Evolutionary conservation across 2,797 vertebrate genomes (phyloP).

Genomic region (Coracias cyanogaster): DNA sequence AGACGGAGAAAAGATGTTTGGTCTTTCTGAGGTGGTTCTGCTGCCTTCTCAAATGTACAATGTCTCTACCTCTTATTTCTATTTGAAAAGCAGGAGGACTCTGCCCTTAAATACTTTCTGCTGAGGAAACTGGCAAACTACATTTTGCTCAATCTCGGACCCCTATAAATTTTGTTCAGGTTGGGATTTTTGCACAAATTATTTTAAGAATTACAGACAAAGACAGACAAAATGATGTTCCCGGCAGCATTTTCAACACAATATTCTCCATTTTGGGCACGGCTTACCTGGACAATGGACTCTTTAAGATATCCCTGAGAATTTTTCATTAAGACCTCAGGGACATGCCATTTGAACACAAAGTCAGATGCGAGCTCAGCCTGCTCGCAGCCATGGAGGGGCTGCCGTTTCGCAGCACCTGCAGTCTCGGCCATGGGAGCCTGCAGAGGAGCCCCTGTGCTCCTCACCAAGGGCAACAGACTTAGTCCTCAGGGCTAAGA

Average conservation of each 20-base stretch:
- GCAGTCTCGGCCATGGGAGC: fast-evolving
- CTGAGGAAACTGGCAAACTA: background rate
- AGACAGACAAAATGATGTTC: background rate
- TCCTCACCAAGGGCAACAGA: fast-evolving
- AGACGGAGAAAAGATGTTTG: fast-evolving
- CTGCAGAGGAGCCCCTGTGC: background rate
- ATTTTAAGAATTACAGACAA: background rate
- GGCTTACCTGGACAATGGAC: background rate
- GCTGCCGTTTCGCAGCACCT: background rate
- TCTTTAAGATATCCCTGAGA: background rate
- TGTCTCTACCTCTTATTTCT: background rate
- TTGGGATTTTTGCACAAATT: background rate
- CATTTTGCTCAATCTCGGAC: fast-evolving
- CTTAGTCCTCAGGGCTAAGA: background rate
- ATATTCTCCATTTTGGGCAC: background rate
- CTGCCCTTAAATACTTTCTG: background rate
- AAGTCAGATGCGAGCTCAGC: background rate
- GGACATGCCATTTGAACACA: fast-evolving
- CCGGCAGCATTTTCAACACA: background rate
- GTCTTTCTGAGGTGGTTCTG: background rate
- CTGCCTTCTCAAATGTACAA: background rate
- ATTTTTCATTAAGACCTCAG: background rate
- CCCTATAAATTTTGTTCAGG: background rate
- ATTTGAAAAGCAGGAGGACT: background rate
- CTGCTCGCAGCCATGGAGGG: fast-evolving